Evolutionary conservation across 2,888 invertebrate genomes (phyloP).

Genomic region (Empis livida): DNA sequence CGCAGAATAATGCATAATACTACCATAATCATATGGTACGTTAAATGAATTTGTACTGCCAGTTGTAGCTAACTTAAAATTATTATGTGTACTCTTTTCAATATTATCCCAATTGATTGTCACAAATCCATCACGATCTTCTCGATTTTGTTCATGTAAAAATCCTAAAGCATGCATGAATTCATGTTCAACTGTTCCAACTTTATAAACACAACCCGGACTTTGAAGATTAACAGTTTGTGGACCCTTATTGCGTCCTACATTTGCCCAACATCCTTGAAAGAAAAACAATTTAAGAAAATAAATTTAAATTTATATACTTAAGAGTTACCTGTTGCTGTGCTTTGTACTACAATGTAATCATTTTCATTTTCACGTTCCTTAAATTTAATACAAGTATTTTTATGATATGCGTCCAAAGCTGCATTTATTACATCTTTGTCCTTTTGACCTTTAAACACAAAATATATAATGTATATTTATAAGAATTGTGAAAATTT

Average conservation of each 20-base stretch:
- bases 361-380: constrained; percentile 42
- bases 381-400: constrained; percentile 56
- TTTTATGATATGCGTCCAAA: constrained; percentile 54
- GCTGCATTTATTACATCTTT: constrained; percentile 28
- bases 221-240: constrained; percentile 14
- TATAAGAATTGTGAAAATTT: too few species aligned
- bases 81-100: constrained; percentile 44
- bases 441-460: too few species aligned
- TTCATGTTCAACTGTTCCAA: constrained; percentile 61
- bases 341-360: constrained; percentile 48
- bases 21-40: constrained; percentile 24
- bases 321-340: constrained; percentile 32
- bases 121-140: constrained; percentile 53
- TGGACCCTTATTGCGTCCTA: constrained; percentile 44
- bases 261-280: constrained; percentile 63
- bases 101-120: constrained; percentile 12
- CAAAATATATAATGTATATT: too few species aligned
- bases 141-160: constrained; percentile 62
- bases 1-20: constrained; percentile 28
- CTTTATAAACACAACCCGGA: constrained; percentile 46
- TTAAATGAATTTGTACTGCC: constrained; percentile 28
- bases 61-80: constrained; percentile 50
- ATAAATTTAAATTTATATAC: too few species aligned
- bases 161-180: constrained; percentile 61
- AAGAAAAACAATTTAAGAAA: too few species aligned